These are phyloP conservation scores for Tetragonisca angustula DNA, from an alignment of 2,888 invertebrate species.

Conservation along the genomic window DNA sequence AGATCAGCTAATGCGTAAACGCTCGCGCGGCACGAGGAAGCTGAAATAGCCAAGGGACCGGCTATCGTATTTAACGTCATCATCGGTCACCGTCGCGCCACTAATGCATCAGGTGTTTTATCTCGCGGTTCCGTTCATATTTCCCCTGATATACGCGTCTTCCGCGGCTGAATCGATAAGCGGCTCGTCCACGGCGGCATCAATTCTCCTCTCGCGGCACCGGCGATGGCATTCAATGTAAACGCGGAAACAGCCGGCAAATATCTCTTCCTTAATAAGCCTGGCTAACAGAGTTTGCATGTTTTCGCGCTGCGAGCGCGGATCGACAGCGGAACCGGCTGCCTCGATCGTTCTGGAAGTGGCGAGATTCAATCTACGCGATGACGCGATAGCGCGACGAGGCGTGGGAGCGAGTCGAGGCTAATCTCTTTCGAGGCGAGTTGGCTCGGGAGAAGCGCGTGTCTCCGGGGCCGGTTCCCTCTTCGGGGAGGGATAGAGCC, in stretches of 20 bases:
- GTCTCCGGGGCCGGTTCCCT: constrained; percentile 53
- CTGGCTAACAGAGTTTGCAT: constrained; percentile 49
- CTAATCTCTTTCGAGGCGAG: constrained; percentile 72
- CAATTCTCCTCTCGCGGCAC: constrained; percentile 20
- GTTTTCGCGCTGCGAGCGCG: constrained; percentile 47
- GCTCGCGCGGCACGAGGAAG: not conserved
- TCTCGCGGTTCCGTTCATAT: constrained; percentile 44
- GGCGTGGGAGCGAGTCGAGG: constrained; percentile 77
- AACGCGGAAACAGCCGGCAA: constrained; percentile 60
- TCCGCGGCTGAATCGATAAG: constrained; percentile 32
- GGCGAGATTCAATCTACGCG: constrained; percentile 75
- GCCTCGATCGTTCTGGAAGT: constrained; percentile 65
- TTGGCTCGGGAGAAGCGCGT: constrained; percentile 60
- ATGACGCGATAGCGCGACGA: constrained; percentile 74
- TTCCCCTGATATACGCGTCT: constrained; percentile 33
- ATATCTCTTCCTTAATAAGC: constrained; percentile 62
- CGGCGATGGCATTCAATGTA: constrained; percentile 27
- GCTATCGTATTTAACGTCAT: constrained; percentile 36
- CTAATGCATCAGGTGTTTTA: constrained; percentile 29
- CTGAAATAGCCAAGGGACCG: not conserved
- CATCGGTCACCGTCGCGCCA: constrained; percentile 28
- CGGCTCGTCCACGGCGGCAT: constrained; percentile 34
- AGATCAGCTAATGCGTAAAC: not conserved
- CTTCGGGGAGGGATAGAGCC: constrained; percentile 31
- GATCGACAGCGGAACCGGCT: constrained; percentile 61